Evolutionary conservation across 2,113 vertebrate species (phyloP).

Genomic region (Aspidoscelis tigris): DNA sequence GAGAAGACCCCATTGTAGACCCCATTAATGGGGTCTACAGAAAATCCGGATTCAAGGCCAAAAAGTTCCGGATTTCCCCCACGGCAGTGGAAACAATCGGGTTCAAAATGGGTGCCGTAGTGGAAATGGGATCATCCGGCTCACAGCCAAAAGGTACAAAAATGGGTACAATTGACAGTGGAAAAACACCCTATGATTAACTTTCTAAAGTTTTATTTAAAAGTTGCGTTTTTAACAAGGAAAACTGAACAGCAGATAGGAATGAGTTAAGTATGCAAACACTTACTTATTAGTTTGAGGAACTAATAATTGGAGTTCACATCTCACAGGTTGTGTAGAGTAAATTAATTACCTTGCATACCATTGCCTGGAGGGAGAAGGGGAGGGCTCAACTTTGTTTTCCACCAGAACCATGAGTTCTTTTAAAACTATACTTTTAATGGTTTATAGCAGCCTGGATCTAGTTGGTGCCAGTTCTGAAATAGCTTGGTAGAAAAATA

Average conservation of each 20-base stretch:
- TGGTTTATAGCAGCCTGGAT: conserved; percentile 73
- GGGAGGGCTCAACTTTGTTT: conserved; percentile 67
- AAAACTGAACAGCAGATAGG: not conserved
- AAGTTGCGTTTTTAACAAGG: not conserved
- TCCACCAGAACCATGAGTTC: conserved; percentile 69
- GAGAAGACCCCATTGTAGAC: no score
- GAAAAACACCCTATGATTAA: no score
- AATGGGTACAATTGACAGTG: no score
- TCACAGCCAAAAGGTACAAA: no score
- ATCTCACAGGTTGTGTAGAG: conserved; percentile 58
- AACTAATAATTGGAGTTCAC: conserved; percentile 60
- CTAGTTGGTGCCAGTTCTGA: conserved; percentile 72
- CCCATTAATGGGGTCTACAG: no score
- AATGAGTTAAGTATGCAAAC: conserved; percentile 54
- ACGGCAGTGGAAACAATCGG: no score
- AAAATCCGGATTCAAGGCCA: no score
- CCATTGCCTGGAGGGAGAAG: conserved; percentile 56
- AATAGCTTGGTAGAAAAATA: conserved; percentile 69
- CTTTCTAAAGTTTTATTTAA: not conserved
- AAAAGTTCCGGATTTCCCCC: no score
- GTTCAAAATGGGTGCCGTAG: no score
- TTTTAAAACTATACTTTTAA: conserved; percentile 74
- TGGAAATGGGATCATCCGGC: no score
- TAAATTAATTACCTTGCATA: conserved; percentile 62
- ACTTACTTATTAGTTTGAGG: conserved; percentile 37